Evolutionary conservation across 1,140 invertebrate species (phyloP).

Genomic region (Sarcophaga bullata): DNA sequence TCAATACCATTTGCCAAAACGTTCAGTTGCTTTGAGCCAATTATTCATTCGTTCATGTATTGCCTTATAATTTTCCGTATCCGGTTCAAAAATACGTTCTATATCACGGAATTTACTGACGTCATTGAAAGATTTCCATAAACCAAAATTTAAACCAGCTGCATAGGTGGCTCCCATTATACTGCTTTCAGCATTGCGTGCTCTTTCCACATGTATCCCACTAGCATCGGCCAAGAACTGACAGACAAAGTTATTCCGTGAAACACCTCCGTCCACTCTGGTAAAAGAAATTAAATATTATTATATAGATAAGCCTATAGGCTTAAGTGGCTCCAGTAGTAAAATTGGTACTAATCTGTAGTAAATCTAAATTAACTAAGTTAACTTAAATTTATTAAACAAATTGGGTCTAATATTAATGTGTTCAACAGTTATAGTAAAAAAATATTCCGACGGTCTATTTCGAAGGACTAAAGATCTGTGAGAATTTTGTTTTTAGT

Average conservation of each 20-base stretch:
- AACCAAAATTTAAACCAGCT: slow-evolving; percentile 82
- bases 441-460: not conserved
- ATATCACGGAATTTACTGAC: slow-evolving; percentile 70
- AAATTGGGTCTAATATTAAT: not conserved
- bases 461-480: no score
- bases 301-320: no score
- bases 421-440: not conserved
- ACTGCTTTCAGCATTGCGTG: slow-evolving; percentile 76
- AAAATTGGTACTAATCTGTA: no score
- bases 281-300: slow-evolving; percentile 48
- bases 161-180: slow-evolving; percentile 83
- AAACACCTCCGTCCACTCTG: slow-evolving; percentile 94
- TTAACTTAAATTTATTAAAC: no score
- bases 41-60: slow-evolving; percentile 68
- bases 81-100: slow-evolving; percentile 73
- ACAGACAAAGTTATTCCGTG: slow-evolving; percentile 88
- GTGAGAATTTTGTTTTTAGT: no score
- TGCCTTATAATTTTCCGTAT: slow-evolving; percentile 63
- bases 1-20: slow-evolving; percentile 76
- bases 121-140: slow-evolving; percentile 79
- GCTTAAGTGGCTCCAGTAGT: no score
- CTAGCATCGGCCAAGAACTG: slow-evolving; percentile 88
- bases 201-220: slow-evolving; percentile 77
- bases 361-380: no score
- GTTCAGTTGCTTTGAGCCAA: slow-evolving; percentile 76